A percentile compares a stretch with the other conserved stretches of the same genome.
phyloP scores from a whole-genome alignment of 2,797 vertebrate genomes.

The Alectoris magna region DNA sequence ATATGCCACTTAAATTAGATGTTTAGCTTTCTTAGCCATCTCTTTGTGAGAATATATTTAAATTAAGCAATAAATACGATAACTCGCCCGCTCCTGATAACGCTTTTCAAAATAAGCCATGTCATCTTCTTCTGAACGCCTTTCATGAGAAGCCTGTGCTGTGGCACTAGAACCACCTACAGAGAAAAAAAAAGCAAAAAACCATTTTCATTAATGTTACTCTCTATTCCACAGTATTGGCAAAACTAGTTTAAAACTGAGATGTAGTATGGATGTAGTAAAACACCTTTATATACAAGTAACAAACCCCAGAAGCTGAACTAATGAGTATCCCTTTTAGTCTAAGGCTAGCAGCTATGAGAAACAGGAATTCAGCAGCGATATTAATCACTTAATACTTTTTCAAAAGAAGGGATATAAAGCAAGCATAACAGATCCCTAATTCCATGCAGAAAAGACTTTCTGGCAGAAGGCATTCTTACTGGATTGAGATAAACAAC shows the following conservation, averaged over 20 bases:
- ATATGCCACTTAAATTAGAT: not conserved
- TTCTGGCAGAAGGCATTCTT: not conserved
- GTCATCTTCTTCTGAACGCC: slow-evolving; percentile 76
- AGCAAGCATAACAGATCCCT: not conserved
- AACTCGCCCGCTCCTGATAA: slow-evolving; percentile 80
- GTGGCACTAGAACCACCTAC: slow-evolving; percentile 55
- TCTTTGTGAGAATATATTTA: not conserved
- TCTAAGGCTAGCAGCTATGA: not conserved
- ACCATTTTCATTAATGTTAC: not conserved
- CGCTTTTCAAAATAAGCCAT: slow-evolving; percentile 83
- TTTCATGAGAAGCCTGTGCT: slow-evolving; percentile 64
- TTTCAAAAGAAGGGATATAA: not conserved
- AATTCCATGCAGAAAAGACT: not conserved
- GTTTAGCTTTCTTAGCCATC: not conserved
- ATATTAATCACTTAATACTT: not conserved
- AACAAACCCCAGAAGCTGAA: not conserved
- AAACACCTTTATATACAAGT: not conserved
- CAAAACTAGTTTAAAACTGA: not conserved
- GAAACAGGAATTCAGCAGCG: not conserved
- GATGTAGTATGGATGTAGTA: not conserved
- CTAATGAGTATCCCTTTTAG: not conserved
- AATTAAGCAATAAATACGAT: slow-evolving; percentile 25
- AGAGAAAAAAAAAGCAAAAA: not conserved
- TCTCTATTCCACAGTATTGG: not conserved
- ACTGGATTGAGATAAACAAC: not conserved